Conservation (phyloP, 1,140 invertebrate genomes). For the Habropoda laboriosa region DNA sequence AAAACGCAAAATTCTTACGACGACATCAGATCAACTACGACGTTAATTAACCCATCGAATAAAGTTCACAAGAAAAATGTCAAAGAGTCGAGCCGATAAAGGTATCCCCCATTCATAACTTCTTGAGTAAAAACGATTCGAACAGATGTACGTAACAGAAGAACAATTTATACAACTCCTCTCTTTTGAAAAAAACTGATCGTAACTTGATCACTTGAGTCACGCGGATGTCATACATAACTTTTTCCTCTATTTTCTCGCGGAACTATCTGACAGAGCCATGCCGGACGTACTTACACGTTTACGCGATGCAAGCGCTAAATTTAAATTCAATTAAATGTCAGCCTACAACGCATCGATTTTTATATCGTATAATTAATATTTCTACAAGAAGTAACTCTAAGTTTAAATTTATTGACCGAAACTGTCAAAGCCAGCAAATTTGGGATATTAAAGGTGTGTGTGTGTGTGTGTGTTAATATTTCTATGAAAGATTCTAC, state of each 20-base stretch:
- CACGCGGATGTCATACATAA: conserved; percentile 39
- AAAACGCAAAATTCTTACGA: conserved; percentile 11
- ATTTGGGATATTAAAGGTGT: too few species aligned
- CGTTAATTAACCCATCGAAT: conserved; percentile 2
- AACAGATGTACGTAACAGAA: background rate
- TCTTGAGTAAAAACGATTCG: background rate
- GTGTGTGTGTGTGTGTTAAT: too few species aligned
- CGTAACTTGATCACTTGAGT: conserved; percentile 24
- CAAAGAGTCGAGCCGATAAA: background rate
- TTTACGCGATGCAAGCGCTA: conserved; percentile 14
- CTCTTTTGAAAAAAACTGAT: background rate
- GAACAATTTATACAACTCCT: background rate
- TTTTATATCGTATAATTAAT: background rate
- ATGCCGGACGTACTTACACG: conserved; percentile 8
- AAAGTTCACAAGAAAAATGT: conserved; percentile 23
- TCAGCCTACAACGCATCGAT: background rate
- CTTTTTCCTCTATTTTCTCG: conserved; percentile 32
- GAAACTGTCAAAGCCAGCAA: background rate
- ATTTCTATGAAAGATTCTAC: too few species aligned
- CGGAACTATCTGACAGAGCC: conserved; percentile 27
- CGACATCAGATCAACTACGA: conserved; percentile 2
- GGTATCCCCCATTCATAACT: background rate
- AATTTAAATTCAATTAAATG: conserved; percentile 48
- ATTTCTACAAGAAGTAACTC: background rate
- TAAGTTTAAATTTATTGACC: background rate